phyloP scores from a whole-genome alignment of 30 jellyfish, hydroid and myxozoan genomes.

The Pseudorhiza aurosa region DNA sequence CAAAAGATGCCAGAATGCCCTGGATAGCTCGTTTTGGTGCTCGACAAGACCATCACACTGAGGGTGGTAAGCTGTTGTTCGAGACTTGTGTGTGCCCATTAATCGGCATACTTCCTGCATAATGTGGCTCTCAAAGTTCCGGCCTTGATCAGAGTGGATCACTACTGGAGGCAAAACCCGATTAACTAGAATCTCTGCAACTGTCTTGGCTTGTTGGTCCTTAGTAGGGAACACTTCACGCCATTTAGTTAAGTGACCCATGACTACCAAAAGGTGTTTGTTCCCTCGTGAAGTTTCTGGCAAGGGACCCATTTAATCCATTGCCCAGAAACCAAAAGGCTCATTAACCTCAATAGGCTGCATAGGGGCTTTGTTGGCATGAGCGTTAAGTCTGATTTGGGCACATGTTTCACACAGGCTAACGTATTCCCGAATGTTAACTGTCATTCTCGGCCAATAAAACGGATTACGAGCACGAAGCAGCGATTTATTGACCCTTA shows the following conservation, averaged over 20 bases:
- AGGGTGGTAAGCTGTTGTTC: conserved; percentile 51
- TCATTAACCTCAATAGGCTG: conserved; percentile 43
- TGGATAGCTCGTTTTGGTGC: conserved; percentile 32
- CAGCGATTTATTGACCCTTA: conserved; percentile 38
- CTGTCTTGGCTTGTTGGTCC: conserved; percentile 45
- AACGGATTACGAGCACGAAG: conserved; percentile 20
- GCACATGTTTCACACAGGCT: conserved; percentile 43
- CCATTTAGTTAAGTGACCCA: conserved; percentile 68
- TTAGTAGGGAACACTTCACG: conserved; percentile 20
- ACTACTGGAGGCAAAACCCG: conserved; percentile 30
- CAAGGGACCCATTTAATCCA: conserved; percentile 69
- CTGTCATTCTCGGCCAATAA: conserved; percentile 56
- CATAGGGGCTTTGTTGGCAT: conserved; percentile 40
- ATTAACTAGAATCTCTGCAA: conserved; percentile 38
- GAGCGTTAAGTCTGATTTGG: not conserved
- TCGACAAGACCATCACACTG: conserved; percentile 30
- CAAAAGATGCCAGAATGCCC: conserved; percentile 19
- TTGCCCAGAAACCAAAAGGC: conserved; percentile 55
- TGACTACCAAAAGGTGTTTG: conserved; percentile 61
- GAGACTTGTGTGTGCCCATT: conserved; percentile 29
- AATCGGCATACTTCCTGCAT: conserved; percentile 42
- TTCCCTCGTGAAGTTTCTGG: conserved; percentile 65
- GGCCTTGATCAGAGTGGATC: conserved; percentile 63
- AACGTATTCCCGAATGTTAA: conserved; percentile 8
- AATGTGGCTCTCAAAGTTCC: conserved; percentile 28